Conservation (phyloP, 2,113 vertebrate species). For the Podarcis raffonei region DNA sequence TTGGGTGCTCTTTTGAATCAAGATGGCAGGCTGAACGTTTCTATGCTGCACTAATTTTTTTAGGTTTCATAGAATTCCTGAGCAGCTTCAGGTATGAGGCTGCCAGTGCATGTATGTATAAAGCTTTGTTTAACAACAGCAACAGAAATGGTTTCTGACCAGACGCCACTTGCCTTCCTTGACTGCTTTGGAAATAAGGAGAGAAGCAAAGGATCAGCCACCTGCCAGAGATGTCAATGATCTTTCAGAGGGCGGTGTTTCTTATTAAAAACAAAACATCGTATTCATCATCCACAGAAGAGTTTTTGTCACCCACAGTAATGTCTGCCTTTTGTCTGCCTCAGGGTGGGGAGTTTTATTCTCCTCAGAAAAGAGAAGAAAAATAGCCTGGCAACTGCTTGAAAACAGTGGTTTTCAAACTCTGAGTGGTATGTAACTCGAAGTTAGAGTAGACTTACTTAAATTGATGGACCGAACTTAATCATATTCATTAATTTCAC, state of each 20-base stretch:
- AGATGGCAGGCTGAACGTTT: too few relatives aligned
- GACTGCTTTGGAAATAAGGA: neutral
- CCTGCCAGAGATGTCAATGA: constrained; percentile 8
- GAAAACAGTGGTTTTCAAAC: neutral
- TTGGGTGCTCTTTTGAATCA: too few relatives aligned
- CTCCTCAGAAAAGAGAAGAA: constrained; percentile 39
- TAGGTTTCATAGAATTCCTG: too few relatives aligned
- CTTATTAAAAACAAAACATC: constrained; percentile 49
- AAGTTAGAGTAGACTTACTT: too few relatives aligned
- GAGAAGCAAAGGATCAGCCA: neutral
- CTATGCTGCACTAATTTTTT: too few relatives aligned
- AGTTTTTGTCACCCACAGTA: constrained; percentile 40
- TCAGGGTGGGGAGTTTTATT: neutral
- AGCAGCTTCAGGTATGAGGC: neutral
- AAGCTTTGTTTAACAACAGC: neutral
- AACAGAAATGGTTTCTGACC: neutral
- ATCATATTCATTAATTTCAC: too few relatives aligned
- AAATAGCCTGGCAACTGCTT: neutral
- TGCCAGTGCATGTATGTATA: neutral
- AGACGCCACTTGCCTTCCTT: neutral
- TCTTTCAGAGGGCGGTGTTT: neutral
- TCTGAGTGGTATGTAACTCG: too few relatives aligned
- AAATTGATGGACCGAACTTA: too few relatives aligned
- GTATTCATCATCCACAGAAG: constrained; percentile 33
- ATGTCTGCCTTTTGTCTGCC: constrained; percentile 63